Conservation (phyloP, 2,797 vertebrate species). For the Distichodus sexfasciatus region DNA sequence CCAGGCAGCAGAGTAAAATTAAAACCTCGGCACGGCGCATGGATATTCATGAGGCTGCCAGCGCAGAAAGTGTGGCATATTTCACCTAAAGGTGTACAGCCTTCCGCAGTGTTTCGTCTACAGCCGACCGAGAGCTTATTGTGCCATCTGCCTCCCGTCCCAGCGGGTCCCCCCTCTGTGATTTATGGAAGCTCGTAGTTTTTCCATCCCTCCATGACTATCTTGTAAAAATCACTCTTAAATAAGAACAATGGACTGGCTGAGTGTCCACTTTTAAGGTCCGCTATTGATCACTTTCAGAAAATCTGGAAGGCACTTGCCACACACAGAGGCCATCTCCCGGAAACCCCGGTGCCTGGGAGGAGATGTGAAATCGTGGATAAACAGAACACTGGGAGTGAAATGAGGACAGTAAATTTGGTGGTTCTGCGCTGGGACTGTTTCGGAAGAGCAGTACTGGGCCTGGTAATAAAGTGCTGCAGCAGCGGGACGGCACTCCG, state of each 20-base stretch:
- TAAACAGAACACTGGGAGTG: conserved; percentile 56
- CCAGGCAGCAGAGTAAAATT: conserved; percentile 10
- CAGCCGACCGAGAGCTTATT: conserved; percentile 33
- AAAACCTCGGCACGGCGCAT: conserved; percentile 17
- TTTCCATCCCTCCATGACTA: conserved; percentile 48
- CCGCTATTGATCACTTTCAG: background rate
- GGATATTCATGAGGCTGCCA: conserved; percentile 28
- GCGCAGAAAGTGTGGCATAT: conserved; percentile 13
- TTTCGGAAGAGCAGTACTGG: conserved; percentile 33
- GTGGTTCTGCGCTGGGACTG: conserved; percentile 39
- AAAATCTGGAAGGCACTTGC: conserved; percentile 44
- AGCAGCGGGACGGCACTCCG: conserved; percentile 65
- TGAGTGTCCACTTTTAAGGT: background rate
- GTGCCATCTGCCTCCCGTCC: conserved; percentile 72
- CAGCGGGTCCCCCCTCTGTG: conserved; percentile 67
- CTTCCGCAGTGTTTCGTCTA: conserved; percentile 61
- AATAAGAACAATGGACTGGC: conserved; percentile 65
- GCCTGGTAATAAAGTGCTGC: conserved; percentile 68
- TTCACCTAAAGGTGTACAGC: conserved; percentile 55
- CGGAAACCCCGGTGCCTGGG: conserved; percentile 43
- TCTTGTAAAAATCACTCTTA: conserved; percentile 63
- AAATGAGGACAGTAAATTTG: conserved; percentile 71
- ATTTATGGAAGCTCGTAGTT: conserved; percentile 66
- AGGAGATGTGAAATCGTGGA: conserved; percentile 54
- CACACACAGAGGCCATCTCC: conserved; percentile 32